Base-by-base conservation (phyloP, 1,140 invertebrate species). In the Gyrodactylus salaris region DNA sequence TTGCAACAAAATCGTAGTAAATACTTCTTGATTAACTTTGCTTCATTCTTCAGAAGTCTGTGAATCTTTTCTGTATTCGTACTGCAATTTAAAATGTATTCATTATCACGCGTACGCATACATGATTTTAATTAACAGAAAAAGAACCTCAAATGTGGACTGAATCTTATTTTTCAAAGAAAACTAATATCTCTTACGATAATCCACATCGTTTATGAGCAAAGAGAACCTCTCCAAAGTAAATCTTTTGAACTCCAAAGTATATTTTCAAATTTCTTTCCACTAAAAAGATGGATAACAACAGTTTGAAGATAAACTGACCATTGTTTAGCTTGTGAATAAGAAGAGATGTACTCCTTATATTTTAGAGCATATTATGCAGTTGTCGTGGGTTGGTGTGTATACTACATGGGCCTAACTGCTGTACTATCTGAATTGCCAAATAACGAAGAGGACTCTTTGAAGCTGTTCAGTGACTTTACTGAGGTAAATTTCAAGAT, bases 381-480 rank as follows among this genome's bases (percentile, higher is more conserved):
- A 0, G 78, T 79, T 1, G 76, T 79, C 7, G 72, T 78, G 19
- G 78, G 78, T 0, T 79, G 78, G 78, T 79, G 78, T 75, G 78
- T 78, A 27, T 79, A 79, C 68, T 79, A 78, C 74, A 73, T 77
- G 19, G 27, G 26, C 26, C 2, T 73, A 71, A 76, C 75, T 54
- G 77, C 77, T n/a, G 76, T 26, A 1, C 68, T 77, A 73, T n/a
- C 34, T 16, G 75, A 76, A 20, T 76, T 79, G 16, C 78, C 79
- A 0, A 54, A 70, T 19, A 74, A 74, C 21, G 75, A 74, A 0
- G 76, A 75, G 0, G 76, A 77, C 1, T 76, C 77, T 26, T 20
- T 34, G 19, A 21, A 74, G 2, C 78, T 78, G 19, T 79, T 79
- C 75, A 72, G 74, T 2, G 77, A 79, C 26, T 79, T 75, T 75